These are phyloP conservation scores for Drosophila percnosoma DNA, from an alignment of 2,888 invertebrate species.

Conservation along the genomic window DNA sequence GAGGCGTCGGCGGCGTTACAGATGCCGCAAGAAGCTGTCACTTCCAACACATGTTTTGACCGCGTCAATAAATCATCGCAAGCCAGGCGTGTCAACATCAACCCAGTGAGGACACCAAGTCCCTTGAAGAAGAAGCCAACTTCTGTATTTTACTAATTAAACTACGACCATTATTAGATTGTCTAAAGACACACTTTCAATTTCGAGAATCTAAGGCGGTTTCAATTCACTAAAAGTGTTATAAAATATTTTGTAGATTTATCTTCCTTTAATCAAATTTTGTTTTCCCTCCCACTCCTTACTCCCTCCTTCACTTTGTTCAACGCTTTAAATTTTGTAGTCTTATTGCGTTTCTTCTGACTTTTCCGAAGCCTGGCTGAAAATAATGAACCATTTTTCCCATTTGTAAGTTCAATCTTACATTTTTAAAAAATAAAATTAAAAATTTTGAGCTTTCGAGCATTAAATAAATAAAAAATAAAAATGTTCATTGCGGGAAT, in stretches of 20 bases:
- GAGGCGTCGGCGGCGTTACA: slow-evolving; percentile 73
- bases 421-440: neutral
- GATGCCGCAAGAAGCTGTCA: slow-evolving; percentile 84
- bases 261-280: neutral
- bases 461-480: neutral
- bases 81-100: slow-evolving; percentile 73
- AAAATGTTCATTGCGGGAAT: neutral
- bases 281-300: accelerated
- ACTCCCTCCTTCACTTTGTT: accelerated
- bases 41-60: slow-evolving; percentile 85
- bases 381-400: neutral
- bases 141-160: slow-evolving; percentile 1
- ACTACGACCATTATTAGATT: neutral
- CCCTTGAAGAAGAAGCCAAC: neutral
- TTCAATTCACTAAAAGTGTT: neutral
- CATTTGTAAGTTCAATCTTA: neutral
- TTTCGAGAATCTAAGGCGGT: neutral
- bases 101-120: slow-evolving; percentile 8
- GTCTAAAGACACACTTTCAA: neutral
- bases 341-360: neutral
- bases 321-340: neutral
- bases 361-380: too few relatives aligned
- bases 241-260: neutral
- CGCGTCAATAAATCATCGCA: slow-evolving; percentile 85
- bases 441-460: neutral